These are phyloP conservation scores for Capromys pilorides DNA, from an alignment of 2,797 vertebrate species.

Conservation along the genomic window DNA sequence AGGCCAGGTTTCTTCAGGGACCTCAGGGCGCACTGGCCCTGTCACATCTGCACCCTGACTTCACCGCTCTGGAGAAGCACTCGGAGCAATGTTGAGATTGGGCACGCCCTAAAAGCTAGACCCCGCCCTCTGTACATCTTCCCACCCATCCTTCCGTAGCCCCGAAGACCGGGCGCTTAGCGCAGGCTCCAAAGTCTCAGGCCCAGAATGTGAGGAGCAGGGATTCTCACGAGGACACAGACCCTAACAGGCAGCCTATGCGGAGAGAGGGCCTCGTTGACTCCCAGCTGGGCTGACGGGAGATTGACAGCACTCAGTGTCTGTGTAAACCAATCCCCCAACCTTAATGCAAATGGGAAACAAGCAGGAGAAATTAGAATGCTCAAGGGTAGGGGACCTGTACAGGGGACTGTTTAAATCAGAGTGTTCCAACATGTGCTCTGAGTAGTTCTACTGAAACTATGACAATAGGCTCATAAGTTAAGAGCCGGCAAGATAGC, in stretches of 20 bases:
- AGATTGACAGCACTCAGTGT: neutral
- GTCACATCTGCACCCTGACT: neutral
- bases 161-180: neutral
- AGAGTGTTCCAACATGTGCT: neutral
- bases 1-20: neutral
- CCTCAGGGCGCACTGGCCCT: rapidly evolving
- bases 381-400: neutral
- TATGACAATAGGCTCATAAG: neutral
- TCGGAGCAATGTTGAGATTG: neutral
- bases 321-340: neutral
- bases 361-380: neutral
- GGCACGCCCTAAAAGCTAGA: neutral
- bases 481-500: too few relatives aligned
- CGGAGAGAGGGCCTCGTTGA: neutral
- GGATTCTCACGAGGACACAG: neutral
- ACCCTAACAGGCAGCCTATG: neutral
- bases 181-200: neutral
- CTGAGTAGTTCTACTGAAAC: neutral
- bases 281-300: neutral
- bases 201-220: neutral
- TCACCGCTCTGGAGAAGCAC: neutral
- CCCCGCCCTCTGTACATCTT: neutral
- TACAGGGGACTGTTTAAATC: neutral
- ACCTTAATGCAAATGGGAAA: neutral
- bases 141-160: neutral